Evolutionary conservation across 2,888 invertebrate genomes (phyloP).

Genomic region (Caenorhabditis sp.): DNA sequence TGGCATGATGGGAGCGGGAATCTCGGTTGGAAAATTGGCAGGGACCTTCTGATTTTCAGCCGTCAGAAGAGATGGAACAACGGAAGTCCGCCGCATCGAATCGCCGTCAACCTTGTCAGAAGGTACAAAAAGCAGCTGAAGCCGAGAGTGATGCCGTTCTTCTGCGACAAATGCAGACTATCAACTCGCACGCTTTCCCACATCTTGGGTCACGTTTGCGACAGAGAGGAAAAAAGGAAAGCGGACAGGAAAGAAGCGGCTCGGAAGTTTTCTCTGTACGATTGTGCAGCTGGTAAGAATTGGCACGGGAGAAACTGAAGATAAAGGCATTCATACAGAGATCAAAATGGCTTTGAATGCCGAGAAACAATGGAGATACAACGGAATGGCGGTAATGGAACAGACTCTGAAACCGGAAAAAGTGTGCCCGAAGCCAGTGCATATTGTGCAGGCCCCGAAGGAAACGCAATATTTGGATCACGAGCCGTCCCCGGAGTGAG

Average conservation of each 20-base stretch:
- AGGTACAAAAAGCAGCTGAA: constrained; percentile 24
- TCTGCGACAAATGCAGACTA: constrained; percentile 42
- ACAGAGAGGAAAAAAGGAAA: constrained; percentile 35
- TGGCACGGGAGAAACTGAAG: background rate
- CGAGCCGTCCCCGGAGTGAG: constrained; percentile 34
- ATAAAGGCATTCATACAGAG: constrained; percentile 21
- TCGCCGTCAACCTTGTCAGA: constrained; percentile 39
- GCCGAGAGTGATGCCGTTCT: constrained; percentile 47
- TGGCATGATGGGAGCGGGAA: constrained; percentile 3
- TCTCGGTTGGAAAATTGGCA: no score
- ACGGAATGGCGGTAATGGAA: constrained; percentile 39
- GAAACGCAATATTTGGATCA: background rate
- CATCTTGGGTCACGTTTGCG: constrained; percentile 37
- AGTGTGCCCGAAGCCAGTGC: constrained; percentile 5
- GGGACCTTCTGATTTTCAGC: no score
- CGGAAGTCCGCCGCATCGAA: constrained; percentile 43
- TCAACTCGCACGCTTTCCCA: constrained; percentile 12
- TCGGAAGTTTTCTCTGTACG: constrained; percentile 24
- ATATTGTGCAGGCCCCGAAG: background rate
- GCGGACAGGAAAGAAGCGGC: constrained; percentile 16
- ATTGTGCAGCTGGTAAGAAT: constrained; percentile 9
- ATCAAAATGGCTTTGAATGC: constrained; percentile 25
- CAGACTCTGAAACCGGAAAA: constrained; percentile 15
- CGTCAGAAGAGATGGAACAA: constrained; percentile 52
- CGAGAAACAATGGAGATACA: constrained; percentile 30